Base-by-base conservation (phyloP, 2,797 vertebrate genomes). In the Naso thynnoides region DNA sequence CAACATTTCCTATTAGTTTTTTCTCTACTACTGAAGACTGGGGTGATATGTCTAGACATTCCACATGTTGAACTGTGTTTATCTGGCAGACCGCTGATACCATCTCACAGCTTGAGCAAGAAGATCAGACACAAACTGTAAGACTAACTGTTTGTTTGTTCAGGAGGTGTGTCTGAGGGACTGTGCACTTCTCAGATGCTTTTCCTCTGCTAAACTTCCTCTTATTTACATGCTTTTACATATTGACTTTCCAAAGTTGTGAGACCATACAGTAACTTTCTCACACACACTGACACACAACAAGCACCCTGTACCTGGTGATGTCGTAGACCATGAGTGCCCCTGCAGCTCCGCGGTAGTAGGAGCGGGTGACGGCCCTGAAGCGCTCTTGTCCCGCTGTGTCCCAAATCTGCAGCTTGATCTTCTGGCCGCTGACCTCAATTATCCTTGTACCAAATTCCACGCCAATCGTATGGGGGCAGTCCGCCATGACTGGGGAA, bases 341-440 rank as follows among this genome's bases (percentile, higher is more conserved):
- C 31, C 98, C 98, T 0, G 98, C 98, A 0, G 98, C 98, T n/a
- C 98, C 98, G 79, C 98, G 96, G 93, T 99, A 99, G 92, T 99
- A 99, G 92, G 97, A 99, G 87, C 98, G 96, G 16, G 98, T 99
- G 88, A 99, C 98, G 48, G 98, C 98, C 91, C 98, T 93, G 93
- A 99, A 99, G 78, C 98, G 95, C 84, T 99, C 98, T 87, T 99
- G 98, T 66, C 98, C 98, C 62, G 98, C 98, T 38, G 98, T 99
- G 94, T 99, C 98, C 98, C 98, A 99, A 75, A 99, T 99, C 94
- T 99, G 98, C 94, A 99, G 95, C 95, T 99, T 99, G 91, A 99
- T 98, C 96, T 99, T 99, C 95, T 99, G 98, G 66, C 98, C 97
- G 62, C 98, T 99, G 91, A 99, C 98, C 94, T 99, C 98, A 66